These are phyloP conservation scores for Opisthocomus hoazin DNA, from an alignment of 2,113 vertebrate species.

Conservation along the genomic window DNA sequence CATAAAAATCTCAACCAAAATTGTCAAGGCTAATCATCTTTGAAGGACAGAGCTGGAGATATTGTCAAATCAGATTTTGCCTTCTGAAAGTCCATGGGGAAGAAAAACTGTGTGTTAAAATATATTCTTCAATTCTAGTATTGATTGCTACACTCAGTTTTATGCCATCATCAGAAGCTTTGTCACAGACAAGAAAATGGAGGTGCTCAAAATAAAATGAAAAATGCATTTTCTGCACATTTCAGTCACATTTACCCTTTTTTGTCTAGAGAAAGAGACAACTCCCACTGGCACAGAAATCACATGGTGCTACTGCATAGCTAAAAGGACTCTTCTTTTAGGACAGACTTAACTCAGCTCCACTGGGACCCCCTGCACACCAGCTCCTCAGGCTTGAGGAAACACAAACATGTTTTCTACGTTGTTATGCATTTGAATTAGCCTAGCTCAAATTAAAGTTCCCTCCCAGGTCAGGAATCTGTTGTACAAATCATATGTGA, in stretches of 20 bases:
- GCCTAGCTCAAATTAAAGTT: not conserved
- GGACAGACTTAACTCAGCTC: not conserved
- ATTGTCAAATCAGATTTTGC: not conserved
- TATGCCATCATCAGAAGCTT: not conserved
- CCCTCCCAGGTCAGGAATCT: not conserved
- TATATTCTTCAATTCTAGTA: not conserved
- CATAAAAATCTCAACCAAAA: not conserved
- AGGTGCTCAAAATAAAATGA: not conserved
- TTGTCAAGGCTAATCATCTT: not conserved
- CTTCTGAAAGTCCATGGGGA: not conserved
- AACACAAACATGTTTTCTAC: not conserved
- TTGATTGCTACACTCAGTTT: not conserved
- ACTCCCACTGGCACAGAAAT: not conserved
- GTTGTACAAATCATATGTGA: not conserved
- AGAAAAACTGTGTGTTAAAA: not conserved
- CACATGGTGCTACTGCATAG: not conserved
- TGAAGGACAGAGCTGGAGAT: not conserved
- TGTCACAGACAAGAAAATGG: not conserved
- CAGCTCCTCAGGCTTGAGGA: not conserved
- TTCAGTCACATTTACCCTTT: not conserved
- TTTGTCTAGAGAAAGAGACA: not conserved
- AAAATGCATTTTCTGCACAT: not conserved
- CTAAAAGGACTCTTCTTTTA: not conserved
- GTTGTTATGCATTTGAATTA: not conserved
- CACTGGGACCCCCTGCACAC: not conserved